Evolutionary conservation across 2,797 vertebrate species (phyloP), one percentile per base, ranked within the genome.

Genomic region (Pogoniulus pusillus): DNA sequence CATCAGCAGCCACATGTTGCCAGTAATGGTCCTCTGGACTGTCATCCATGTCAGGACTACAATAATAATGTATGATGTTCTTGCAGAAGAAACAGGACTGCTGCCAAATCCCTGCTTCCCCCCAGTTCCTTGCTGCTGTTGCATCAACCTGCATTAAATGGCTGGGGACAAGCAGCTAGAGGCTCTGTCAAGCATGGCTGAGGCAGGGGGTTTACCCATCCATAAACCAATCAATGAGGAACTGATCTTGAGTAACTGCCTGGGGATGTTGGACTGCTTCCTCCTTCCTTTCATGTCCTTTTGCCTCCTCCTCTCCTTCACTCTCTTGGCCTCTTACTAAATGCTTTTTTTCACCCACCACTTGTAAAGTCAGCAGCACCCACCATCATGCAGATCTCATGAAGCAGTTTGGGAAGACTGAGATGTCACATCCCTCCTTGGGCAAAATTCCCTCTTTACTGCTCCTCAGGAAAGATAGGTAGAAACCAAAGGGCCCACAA

Each of bases 41-140:
- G 82, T 35, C 26, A 12, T 32, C 0, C 0, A 12, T 0, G 0
- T 16, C 65, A 72, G 58, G 39, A 43, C 13, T 53, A 57, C 9
- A 59, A 5, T 10, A 65, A 59, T 16, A 55, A 85, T 87, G 62
- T 39, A 12, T 0, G 59, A 19, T 23, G 6, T 81, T 74, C 35
- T 15, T 45, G 47, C 14, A 59, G 79, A 87, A 65, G 32, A 69
- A 82, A 59, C 4, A 30, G 41, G 18, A 29, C 9, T 57, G 30
- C 39, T 87, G 80, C 17, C 73, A 81, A 85, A 74, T 35, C 17
- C 20, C 51, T 68, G 39, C 22, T 70, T 49, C 6, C 9, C 12
- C 47, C 17, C 0, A 6, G 0, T 39, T 71, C 63, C 20, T 22
- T 45, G 53, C 9, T 55, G 43, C 19, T 39, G 14, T 41, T 82